Evolutionary conservation across 2,888 invertebrate species (phyloP).

Genomic region (Lepidocyrtoides sp.): DNA sequence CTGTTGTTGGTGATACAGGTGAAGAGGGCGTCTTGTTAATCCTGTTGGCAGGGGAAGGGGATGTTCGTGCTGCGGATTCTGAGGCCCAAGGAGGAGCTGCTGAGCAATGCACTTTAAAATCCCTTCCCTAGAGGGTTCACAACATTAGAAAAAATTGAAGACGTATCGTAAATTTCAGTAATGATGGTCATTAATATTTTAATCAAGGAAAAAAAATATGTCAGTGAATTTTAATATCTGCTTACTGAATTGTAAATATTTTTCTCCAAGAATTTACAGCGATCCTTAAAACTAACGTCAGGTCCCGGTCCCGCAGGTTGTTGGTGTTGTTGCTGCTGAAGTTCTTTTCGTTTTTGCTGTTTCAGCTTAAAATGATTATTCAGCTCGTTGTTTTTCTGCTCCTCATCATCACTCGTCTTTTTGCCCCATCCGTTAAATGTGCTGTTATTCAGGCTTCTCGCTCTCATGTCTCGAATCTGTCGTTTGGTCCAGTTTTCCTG

Average conservation of each 20-base stretch:
- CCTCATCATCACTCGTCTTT: slow-evolving; percentile 5
- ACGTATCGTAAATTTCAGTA: neutral
- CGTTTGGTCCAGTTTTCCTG: slow-evolving; percentile 75
- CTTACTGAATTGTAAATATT: slow-evolving; percentile 81
- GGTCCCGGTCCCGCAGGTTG: slow-evolving; percentile 51
- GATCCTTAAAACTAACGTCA: slow-evolving; percentile 78
- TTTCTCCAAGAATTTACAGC: slow-evolving; percentile 79
- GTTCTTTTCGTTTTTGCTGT: slow-evolving; percentile 9
- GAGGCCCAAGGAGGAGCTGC: slow-evolving; percentile 60
- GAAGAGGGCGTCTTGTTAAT: slow-evolving; percentile 37
- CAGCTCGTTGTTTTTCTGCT: slow-evolving; percentile 48
- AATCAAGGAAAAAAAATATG: slow-evolving; percentile 17
- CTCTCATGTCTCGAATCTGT: slow-evolving; percentile 75
- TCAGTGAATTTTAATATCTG: neutral
- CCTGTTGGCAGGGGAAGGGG: slow-evolving; percentile 20
- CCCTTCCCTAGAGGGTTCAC: slow-evolving; percentile 68
- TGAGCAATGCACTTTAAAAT: slow-evolving; percentile 77
- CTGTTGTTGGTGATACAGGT: slow-evolving; percentile 22
- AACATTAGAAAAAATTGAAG: neutral
- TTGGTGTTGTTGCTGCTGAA: slow-evolving; percentile 1
- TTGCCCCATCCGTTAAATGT: slow-evolving; percentile 72
- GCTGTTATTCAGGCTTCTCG: slow-evolving; percentile 66
- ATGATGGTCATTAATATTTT: slow-evolving; percentile 25
- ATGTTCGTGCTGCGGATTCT: slow-evolving; percentile 30
- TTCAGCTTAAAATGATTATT: slow-evolving; percentile 46